Evolutionary conservation across 2,888 invertebrate species (phyloP).

Genomic region (Chrysolina americana): DNA sequence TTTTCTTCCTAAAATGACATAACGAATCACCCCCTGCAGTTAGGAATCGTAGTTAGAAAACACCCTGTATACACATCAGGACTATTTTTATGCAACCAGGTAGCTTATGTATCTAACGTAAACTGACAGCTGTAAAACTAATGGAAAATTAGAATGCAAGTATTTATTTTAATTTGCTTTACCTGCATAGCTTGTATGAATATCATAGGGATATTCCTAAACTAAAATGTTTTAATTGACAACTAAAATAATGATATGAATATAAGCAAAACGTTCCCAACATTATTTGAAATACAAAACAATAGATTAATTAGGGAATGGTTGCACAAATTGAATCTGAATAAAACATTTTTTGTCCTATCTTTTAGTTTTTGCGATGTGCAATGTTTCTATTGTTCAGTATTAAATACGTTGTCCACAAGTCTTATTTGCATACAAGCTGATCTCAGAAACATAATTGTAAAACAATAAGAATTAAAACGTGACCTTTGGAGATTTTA

Average conservation of each 20-base stretch:
- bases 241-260: neutral
- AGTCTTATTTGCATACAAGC: neutral
- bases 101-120: too few relatives aligned
- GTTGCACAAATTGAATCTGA: slow-evolving; percentile 1
- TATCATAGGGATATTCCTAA: neutral
- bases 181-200: neutral
- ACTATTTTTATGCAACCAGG: too few relatives aligned
- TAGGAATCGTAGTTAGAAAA: too few relatives aligned
- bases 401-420: slow-evolving; percentile 7
- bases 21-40: too few relatives aligned
- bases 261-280: neutral
- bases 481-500: neutral
- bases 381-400: slow-evolving; percentile 10
- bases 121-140: too few relatives aligned
- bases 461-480: slow-evolving; percentile 3
- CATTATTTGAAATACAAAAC: neutral
- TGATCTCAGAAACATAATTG: neutral
- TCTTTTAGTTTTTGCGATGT: neutral
- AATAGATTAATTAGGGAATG: slow-evolving; percentile 14
- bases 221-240: neutral
- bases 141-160: too few relatives aligned
- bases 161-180: neutral
- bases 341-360: neutral
- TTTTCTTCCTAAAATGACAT: too few relatives aligned
- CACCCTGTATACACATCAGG: too few relatives aligned